Conservation (phyloP, 2,113 vertebrate species). For the Ginglymostoma cirratum region DNA sequence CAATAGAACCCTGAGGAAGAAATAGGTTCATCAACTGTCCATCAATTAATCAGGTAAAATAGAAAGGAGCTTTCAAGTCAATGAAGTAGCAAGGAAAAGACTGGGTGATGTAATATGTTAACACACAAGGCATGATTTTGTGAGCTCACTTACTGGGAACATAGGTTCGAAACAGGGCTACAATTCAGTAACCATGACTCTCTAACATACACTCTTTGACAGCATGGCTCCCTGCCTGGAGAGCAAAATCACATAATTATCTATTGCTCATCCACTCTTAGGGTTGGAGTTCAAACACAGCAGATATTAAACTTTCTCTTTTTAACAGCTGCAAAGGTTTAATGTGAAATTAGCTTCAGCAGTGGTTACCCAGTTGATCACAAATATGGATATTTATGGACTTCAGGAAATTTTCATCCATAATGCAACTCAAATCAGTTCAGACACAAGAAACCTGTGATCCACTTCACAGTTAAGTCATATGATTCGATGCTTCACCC, state of each 20-base stretch:
- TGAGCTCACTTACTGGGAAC: not conserved
- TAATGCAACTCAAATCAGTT: not conserved
- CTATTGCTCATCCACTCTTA: not conserved
- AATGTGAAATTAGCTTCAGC: not conserved
- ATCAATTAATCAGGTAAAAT: not conserved
- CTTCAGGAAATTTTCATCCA: not conserved
- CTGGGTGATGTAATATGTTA: not conserved
- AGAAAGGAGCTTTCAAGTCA: not conserved
- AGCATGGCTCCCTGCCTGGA: not conserved
- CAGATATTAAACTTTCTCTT: not conserved
- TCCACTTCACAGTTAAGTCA: not conserved
- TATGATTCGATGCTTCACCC: not conserved
- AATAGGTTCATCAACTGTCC: not conserved
- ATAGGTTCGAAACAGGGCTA: not conserved
- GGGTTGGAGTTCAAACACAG: not conserved
- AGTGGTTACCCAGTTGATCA: not conserved
- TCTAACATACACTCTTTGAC: not conserved
- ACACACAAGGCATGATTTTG: not conserved
- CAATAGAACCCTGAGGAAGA: conserved; percentile 18
- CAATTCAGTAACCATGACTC: not conserved
- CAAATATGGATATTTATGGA: not conserved
- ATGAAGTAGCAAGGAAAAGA: not conserved
- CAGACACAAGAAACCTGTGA: not conserved
- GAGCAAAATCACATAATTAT: not conserved
- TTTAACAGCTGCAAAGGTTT: not conserved